Conservation (phyloP, 2,797 vertebrate species). For the Fistularia commersonii region DNA sequence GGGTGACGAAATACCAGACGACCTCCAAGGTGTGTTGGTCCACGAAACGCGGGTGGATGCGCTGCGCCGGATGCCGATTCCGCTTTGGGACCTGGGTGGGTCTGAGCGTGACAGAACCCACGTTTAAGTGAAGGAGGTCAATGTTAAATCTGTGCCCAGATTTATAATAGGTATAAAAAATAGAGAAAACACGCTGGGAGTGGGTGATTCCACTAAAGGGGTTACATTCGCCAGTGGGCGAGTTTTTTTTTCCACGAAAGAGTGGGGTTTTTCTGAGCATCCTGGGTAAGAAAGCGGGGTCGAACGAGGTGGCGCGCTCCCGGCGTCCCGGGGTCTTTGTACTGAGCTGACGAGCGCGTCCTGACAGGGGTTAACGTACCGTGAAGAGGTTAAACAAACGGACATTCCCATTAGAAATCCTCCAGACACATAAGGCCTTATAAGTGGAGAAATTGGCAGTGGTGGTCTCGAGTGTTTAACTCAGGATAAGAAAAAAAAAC, state of each 20-base stretch:
- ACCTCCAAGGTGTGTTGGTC: no score
- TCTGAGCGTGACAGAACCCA: no score
- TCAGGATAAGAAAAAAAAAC: slow-evolving; percentile 4
- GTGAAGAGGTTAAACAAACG: slow-evolving; percentile 82
- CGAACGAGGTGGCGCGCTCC: slow-evolving; percentile 31
- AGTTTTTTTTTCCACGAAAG: neutral
- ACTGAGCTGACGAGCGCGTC: slow-evolving; percentile 61
- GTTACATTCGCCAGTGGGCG: neutral
- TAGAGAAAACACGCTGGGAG: neutral
- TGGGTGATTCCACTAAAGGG: neutral
- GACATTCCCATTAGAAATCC: slow-evolving; percentile 65
- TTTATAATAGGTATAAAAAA: no score
- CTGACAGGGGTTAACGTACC: slow-evolving; percentile 80
- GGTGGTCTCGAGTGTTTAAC: slow-evolving; percentile 15
- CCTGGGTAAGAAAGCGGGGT: slow-evolving; percentile 9
- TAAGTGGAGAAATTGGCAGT: slow-evolving; percentile 28
- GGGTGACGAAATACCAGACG: no score
- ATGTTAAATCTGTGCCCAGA: no score
- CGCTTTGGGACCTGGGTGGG: no score
- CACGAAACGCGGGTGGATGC: no score
- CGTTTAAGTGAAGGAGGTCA: no score
- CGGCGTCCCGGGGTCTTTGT: slow-evolving; percentile 58
- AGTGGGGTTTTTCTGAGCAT: slow-evolving; percentile 7
- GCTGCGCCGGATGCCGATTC: no score
- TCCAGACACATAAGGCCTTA: slow-evolving; percentile 49